A percentile compares a stretch with the other conserved stretches of the same genome.
phyloP scores from a whole-genome alignment of 2,797 vertebrate species.

The Glyptemys insculpta region DNA sequence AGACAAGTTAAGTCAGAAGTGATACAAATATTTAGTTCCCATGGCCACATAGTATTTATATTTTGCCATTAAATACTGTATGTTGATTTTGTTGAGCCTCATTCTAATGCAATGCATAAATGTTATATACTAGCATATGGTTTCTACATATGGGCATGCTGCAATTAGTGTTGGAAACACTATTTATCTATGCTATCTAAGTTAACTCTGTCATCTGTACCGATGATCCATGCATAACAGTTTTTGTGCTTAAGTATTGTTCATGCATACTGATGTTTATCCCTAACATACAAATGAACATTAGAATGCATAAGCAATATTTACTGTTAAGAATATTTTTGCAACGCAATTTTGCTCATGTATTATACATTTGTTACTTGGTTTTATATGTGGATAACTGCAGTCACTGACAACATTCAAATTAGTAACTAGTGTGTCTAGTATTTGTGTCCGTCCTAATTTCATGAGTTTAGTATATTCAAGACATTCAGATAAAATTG shows the following conservation, averaged over 20 bases:
- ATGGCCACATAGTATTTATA: background rate
- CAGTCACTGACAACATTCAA: background rate
- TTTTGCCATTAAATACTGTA: conserved; percentile 23
- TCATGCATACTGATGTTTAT: background rate
- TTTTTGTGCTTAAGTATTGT: background rate
- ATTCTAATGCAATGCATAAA: conserved; percentile 39
- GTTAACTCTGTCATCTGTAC: conserved; percentile 29
- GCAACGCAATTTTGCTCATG: background rate
- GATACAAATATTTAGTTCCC: background rate
- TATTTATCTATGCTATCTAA: conserved; percentile 28
- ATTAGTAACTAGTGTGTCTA: background rate
- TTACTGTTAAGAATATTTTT: background rate
- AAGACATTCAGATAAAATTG: background rate
- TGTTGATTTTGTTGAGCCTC: conserved; percentile 26
- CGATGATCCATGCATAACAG: background rate
- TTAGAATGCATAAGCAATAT: background rate
- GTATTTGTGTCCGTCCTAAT: background rate
- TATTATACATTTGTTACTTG: rapidly evolving
- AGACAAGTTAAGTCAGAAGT: conserved; percentile 33
- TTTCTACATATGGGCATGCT: conserved; percentile 38
- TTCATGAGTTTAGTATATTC: background rate
- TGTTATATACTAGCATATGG: background rate
- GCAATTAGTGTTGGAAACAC: conserved; percentile 41
- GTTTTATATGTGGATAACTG: background rate
- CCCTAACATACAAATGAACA: background rate